Evolutionary conservation across 1,140 invertebrate species (phyloP).

Genomic region (Venturia canescens): DNA sequence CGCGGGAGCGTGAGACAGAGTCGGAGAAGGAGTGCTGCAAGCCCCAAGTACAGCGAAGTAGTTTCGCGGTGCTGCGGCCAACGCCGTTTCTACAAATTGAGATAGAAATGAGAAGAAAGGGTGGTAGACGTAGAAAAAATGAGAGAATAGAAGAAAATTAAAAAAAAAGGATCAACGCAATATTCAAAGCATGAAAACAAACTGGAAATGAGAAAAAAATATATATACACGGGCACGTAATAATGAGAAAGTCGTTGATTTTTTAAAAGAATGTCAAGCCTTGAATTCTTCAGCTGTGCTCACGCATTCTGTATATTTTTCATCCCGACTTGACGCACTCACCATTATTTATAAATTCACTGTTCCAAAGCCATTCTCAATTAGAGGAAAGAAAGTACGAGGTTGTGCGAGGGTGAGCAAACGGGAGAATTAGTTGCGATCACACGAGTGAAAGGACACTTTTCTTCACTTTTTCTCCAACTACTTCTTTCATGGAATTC

Average conservation of each 20-base stretch:
- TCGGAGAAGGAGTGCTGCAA: background rate
- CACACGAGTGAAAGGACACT: too few species aligned
- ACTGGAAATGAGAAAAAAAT: conserved; percentile 17
- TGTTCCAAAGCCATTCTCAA: too few species aligned
- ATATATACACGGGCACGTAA: background rate
- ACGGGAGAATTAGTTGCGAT: too few species aligned
- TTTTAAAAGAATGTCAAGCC: conserved; percentile 8
- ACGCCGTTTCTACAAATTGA: conserved; percentile 18
- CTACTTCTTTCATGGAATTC: too few species aligned
- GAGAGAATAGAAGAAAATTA: background rate
- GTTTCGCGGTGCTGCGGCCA: conserved; percentile 10
- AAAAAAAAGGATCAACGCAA: background rate
- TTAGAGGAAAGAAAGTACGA: too few species aligned
- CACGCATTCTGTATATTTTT: too few species aligned
- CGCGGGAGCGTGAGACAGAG: background rate
- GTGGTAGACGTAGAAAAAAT: background rate
- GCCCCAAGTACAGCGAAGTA: conserved; percentile 1
- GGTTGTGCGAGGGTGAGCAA: too few species aligned
- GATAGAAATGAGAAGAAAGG: conserved; percentile 26
- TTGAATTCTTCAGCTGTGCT: background rate
- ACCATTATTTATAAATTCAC: too few species aligned
- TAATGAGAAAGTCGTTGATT: conserved; percentile 24
- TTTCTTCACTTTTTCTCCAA: too few species aligned
- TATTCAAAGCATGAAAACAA: background rate
- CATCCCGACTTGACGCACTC: too few species aligned